Conservation (phyloP, 1,140 invertebrate genomes). For the Polyergus mexicanus region DNA sequence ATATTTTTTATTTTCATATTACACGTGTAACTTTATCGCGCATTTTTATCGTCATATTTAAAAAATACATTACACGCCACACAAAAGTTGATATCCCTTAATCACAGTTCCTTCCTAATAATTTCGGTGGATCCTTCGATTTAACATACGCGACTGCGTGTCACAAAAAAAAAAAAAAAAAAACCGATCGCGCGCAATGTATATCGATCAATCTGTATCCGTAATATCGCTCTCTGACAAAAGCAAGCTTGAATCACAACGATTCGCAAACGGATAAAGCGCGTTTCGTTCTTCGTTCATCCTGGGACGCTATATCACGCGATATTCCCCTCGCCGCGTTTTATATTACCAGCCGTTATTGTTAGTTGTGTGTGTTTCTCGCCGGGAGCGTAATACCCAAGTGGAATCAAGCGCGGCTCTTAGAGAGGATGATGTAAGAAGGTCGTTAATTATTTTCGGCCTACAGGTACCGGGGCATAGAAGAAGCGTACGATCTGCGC, state of each 20-base stretch:
- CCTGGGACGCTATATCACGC: conserved; percentile 38
- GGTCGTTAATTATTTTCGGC: conserved; percentile 66
- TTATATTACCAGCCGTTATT: conserved; percentile 57
- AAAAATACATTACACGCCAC: neutral
- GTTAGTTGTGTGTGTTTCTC: conserved; percentile 61
- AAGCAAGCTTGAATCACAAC: conserved; percentile 51
- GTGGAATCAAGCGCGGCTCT: conserved; percentile 50
- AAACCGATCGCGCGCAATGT: neutral
- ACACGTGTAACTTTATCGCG: neutral
- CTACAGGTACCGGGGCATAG: conserved; percentile 41
- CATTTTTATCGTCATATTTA: neutral
- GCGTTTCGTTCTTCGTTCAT: conserved; percentile 50
- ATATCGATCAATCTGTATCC: no score
- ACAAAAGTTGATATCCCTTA: neutral
- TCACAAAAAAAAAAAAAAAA: conserved; percentile 30
- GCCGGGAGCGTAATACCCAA: conserved; percentile 44
- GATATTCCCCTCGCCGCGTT: conserved; percentile 50
- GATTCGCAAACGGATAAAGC: conserved; percentile 9
- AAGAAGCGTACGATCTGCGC: conserved; percentile 44
- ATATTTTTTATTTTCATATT: conserved; percentile 15
- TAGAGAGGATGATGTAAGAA: conserved; percentile 58
- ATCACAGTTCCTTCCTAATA: neutral
- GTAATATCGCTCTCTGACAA: conserved; percentile 5
- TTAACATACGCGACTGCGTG: neutral
- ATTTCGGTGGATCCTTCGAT: neutral